Evolutionary conservation across 2,113 vertebrate species (phyloP).

Genomic region (Phyllopteryx taeniolatus): DNA sequence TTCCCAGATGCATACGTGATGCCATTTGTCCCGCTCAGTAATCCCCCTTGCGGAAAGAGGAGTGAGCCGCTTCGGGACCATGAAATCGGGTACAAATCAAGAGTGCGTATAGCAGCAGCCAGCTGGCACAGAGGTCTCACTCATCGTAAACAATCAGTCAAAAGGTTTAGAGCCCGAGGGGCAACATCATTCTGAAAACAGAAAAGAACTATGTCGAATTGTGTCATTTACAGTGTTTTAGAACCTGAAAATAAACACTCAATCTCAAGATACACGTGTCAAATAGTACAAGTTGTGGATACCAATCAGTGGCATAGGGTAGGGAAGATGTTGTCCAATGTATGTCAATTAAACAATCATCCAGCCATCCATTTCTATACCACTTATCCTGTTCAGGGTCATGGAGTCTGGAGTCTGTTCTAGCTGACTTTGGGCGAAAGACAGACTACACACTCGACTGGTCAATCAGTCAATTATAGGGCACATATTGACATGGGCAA

Average conservation of each 20-base stretch:
- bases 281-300: not conserved
- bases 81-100: conserved; percentile 73
- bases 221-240: not conserved
- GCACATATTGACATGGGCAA: not conserved
- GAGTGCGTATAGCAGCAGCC: conserved; percentile 52
- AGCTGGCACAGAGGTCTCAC: conserved; percentile 62
- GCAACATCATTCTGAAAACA: not conserved
- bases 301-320: not conserved
- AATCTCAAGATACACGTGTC: not conserved
- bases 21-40: conserved; percentile 72
- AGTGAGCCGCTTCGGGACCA: conserved; percentile 53
- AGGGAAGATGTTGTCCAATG: not conserved
- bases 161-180: conserved; percentile 44
- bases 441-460: not conserved
- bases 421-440: not conserved
- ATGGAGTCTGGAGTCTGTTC: not conserved
- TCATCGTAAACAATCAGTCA: conserved; percentile 71
- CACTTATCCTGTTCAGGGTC: not conserved
- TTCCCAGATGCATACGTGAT: conserved; percentile 71
- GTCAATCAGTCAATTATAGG: not conserved
- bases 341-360: not conserved
- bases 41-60: conserved; percentile 63
- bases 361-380: not conserved
- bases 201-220: not conserved
- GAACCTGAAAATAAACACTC: not conserved